These are phyloP conservation scores for Crotalus horridus DNA, from an alignment of 2,113 vertebrate species.

Conservation along the genomic window DNA sequence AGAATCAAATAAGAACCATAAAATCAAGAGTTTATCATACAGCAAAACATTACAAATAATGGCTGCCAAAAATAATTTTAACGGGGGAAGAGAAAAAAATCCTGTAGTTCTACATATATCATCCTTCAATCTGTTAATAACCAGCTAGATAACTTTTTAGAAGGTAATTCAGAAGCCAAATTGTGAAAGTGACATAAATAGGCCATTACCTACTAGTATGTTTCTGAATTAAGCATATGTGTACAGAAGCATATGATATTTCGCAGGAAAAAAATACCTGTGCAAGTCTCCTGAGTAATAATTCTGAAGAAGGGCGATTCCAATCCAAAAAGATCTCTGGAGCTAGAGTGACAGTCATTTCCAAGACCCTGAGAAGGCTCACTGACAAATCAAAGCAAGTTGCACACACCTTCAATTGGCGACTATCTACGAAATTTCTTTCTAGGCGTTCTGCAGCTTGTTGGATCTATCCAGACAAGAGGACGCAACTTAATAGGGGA, in stretches of 20 bases:
- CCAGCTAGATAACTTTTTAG: background rate
- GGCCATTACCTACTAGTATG: background rate
- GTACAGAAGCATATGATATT: background rate
- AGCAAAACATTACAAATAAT: background rate
- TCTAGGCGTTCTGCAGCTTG: conserved; percentile 96
- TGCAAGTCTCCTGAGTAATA: conserved; percentile 89
- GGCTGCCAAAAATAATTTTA: background rate
- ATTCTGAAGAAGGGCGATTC: conserved; percentile 87
- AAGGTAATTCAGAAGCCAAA: background rate
- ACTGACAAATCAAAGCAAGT: conserved; percentile 98
- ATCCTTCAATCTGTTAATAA: background rate
- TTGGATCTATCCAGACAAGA: conserved; percentile 81
- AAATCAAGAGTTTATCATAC: background rate
- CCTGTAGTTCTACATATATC: background rate
- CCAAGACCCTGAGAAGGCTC: conserved; percentile 92
- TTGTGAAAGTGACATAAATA: background rate
- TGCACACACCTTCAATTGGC: conserved; percentile 97
- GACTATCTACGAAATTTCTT: conserved; percentile 95
- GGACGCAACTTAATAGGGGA: background rate
- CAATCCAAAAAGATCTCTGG: conserved; percentile 95
- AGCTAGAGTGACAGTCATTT: conserved; percentile 93
- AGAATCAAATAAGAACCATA: background rate
- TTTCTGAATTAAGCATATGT: background rate
- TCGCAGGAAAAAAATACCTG: conserved; percentile 71
- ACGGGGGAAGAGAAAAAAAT: background rate